Conservation (phyloP, 2,888 invertebrate species). For the Xestia ashworthii region DNA sequence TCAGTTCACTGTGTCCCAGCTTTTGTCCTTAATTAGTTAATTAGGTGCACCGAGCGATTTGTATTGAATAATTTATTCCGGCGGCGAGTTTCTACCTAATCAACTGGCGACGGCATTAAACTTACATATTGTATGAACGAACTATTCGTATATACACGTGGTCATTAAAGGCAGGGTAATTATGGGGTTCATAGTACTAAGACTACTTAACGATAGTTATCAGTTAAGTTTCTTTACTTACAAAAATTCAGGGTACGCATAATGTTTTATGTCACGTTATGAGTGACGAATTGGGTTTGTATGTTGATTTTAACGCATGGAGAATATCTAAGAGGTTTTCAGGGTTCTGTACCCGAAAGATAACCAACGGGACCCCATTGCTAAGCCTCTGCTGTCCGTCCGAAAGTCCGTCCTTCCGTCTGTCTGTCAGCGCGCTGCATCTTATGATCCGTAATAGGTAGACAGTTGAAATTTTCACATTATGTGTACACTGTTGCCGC, state of each 20-base stretch:
- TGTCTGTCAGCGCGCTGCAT: too few species aligned
- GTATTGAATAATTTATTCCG: conserved; percentile 63
- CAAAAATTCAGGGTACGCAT: conserved; percentile 21
- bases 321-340: too few species aligned
- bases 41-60: conserved; percentile 62
- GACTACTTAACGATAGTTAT: conserved; percentile 46
- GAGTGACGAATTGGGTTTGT: conserved; percentile 21
- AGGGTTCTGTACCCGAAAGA: too few species aligned
- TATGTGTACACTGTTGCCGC: too few species aligned
- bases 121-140: conserved; percentile 37
- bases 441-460: too few species aligned
- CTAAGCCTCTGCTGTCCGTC: too few species aligned
- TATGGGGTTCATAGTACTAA: conserved; percentile 20
- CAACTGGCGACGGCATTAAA: conserved; percentile 40
- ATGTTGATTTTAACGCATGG: conserved; percentile 10
- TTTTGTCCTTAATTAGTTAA: conserved; percentile 65
- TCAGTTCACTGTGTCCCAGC: conserved; percentile 45
- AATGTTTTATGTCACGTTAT: conserved; percentile 41
- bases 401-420: too few species aligned
- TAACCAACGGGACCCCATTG: too few species aligned
- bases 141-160: conserved; percentile 8
- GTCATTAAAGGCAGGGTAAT: conserved; percentile 25
- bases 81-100: conserved; percentile 49
- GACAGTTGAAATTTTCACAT: too few species aligned
- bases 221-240: conserved; percentile 24